Evolutionary conservation across 37 sponge, comb jelly and placozoan species (phyloP).

Genomic region (Ephydatia muelleri): DNA sequence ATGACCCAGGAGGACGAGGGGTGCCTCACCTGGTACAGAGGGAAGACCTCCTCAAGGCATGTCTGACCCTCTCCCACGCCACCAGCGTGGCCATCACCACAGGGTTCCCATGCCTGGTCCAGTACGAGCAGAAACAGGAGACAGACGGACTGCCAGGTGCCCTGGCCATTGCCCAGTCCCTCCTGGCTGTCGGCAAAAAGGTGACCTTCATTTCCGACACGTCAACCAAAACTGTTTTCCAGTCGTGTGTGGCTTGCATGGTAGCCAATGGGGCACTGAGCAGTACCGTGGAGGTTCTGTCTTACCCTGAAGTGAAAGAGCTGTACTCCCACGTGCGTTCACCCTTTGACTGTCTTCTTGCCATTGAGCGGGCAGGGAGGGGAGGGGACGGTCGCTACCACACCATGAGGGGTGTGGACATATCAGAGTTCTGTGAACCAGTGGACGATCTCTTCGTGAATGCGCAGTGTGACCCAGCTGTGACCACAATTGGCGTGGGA

Average conservation of each 20-base stretch:
- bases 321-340: background rate
- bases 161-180: conserved; percentile 61
- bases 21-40: conserved; percentile 38
- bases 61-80: conserved; percentile 67
- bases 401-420: conserved; percentile 71
- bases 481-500: conserved; percentile 83
- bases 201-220: conserved; percentile 44
- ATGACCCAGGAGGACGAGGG: conserved; percentile 66
- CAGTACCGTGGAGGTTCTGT: conserved; percentile 12
- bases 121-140: conserved; percentile 59
- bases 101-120: conserved; percentile 64
- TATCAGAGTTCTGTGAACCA: conserved; percentile 57
- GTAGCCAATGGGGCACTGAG: conserved; percentile 23
- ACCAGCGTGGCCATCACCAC: conserved; percentile 68
- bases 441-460: conserved; percentile 70
- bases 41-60: conserved; percentile 60
- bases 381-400: conserved; percentile 70
- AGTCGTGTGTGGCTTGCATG: conserved; percentile 31
- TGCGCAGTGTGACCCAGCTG: conserved; percentile 16
- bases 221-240: background rate
- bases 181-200: conserved; percentile 58
- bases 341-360: conserved; percentile 72
- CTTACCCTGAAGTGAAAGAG: conserved; percentile 15
- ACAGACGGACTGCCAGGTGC: conserved; percentile 88
- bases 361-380: conserved; percentile 83